Base-by-base conservation (phyloP, 2,888 invertebrate species). In the Volucella inflata region DNA sequence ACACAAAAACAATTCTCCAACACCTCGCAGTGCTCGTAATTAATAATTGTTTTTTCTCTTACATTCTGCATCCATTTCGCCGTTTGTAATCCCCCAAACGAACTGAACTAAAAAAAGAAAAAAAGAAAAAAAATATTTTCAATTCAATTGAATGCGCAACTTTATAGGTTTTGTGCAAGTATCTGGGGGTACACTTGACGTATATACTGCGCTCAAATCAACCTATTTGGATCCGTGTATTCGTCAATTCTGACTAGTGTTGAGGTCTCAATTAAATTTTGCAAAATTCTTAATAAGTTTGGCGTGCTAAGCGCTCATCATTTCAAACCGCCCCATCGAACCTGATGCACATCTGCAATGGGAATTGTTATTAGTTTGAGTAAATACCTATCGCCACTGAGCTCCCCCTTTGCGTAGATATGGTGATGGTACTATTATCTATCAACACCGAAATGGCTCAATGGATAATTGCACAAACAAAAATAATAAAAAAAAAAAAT, bases 301-400 rank as follows among this genome's bases (percentile, higher is more conserved):
- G 68, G 81, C 85, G 85, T 85, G 85, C 72, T 85, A 72, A 72
- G 85, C 68, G 30, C 71, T 68, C 85, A 85, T 85, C 81, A 85
- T 85, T 71, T 44, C 6, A 30, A 64, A 75, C 80, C 50, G 67
- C 67, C 60, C 79, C 68, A 74, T 48, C 57, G 62, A 72, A 71
- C 62, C 36, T 30, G 30, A 6, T 57, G 74, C 68, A 81, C 71
- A 77, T 76, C 76, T 72, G 77, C 76, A 77, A 53, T 81, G 76
- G 38, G 77, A 85, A 76, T 80, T 67, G 65, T 60, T 65, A 36
- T 76, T 71, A 53, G 71, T 71, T 6, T 30, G 30, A 30, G 30
- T 30, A 70, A 30, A 44, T n/a, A 48, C 51, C 53, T 50, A 1
- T 30, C 3, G n/a, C 36, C 65, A n/a, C 8, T 48, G 57, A 8